These are phyloP conservation scores for Trachemys scripta DNA, from an alignment of 2,113 vertebrate species.

Conservation along the genomic window DNA sequence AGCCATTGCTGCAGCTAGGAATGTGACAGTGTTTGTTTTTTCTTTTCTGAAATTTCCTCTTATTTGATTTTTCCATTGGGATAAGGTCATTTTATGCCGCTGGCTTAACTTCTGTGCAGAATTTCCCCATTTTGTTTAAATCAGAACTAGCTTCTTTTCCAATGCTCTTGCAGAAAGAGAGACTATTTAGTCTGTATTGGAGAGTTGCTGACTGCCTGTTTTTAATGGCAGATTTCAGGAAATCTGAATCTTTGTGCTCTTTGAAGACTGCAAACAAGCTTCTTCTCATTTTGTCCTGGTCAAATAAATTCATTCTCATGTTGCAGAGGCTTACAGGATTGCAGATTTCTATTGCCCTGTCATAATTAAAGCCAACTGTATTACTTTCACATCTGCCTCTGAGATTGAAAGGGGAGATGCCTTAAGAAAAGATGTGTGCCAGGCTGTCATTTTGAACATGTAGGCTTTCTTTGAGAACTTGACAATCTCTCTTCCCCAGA, in stretches of 20 bases:
- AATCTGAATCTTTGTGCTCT: background rate
- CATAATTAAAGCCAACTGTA: constrained; percentile 23
- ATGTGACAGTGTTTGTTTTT: background rate
- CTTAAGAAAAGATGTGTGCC: background rate
- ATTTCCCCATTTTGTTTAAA: background rate
- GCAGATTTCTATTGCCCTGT: constrained; percentile 11
- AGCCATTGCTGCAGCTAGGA: background rate
- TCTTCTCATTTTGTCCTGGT: background rate
- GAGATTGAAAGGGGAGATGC: constrained; percentile 7
- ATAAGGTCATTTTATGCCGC: background rate
- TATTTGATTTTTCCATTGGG: background rate
- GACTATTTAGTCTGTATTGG: background rate
- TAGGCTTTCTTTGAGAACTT: background rate
- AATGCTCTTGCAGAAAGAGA: background rate
- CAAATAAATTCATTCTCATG: background rate
- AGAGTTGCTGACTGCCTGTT: background rate
- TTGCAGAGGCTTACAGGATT: background rate
- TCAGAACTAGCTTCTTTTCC: background rate
- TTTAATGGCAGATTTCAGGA: background rate
- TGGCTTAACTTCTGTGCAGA: background rate
- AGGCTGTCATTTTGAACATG: background rate
- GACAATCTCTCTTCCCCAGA: background rate
- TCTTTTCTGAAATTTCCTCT: background rate
- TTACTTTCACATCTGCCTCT: background rate
- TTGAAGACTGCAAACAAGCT: background rate